These are phyloP conservation scores for Cyanoliseus patagonus DNA, from an alignment of 2,113 vertebrate species.

Conservation along the genomic window DNA sequence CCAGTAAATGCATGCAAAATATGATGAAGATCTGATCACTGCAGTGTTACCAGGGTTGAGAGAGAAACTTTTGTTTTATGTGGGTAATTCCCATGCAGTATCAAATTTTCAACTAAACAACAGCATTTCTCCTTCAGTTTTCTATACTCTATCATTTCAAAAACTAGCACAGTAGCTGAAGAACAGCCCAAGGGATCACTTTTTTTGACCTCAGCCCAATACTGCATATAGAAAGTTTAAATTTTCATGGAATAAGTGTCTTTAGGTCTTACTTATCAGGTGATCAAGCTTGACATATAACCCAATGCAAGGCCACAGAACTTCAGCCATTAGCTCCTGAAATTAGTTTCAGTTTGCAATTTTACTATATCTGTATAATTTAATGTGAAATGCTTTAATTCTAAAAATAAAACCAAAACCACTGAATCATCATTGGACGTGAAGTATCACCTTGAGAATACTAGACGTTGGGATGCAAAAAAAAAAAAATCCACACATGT, in stretches of 20 bases:
- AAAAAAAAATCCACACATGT: not conserved
- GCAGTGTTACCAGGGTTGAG: not conserved
- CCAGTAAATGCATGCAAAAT: not conserved
- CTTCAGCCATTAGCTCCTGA: not conserved
- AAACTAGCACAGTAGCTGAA: not conserved
- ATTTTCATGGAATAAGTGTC: not conserved
- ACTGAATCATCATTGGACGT: not conserved
- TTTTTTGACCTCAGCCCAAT: not conserved
- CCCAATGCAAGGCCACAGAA: not conserved
- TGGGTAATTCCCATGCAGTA: not conserved
- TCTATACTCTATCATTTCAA: not conserved
- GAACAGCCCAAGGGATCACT: not conserved
- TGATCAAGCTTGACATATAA: not conserved
- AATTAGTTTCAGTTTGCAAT: conserved; percentile 15
- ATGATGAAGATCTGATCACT: not conserved
- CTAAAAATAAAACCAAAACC: conserved; percentile 42
- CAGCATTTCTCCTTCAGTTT: not conserved
- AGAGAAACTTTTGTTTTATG: not conserved
- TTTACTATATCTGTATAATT: not conserved
- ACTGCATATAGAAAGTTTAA: not conserved
- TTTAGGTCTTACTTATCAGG: not conserved
- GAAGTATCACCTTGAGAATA: conserved; percentile 28
- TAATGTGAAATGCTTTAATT: conserved; percentile 12
- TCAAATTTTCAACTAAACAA: not conserved
- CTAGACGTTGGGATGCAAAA: not conserved